phyloP scores from a whole-genome alignment of 2,888 invertebrate genomes.

The Rhodophaea formosa region DNA sequence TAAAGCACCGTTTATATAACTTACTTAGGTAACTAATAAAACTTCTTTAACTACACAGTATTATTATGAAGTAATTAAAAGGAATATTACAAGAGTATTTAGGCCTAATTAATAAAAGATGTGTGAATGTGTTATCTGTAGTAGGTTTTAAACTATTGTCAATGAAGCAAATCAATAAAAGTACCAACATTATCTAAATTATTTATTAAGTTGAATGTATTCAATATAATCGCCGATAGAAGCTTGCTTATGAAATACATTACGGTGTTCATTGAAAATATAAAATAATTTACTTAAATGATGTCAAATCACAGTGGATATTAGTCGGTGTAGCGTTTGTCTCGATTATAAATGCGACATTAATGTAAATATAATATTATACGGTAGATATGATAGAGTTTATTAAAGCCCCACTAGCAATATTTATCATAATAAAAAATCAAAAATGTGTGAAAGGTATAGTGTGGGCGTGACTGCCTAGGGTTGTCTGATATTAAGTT shows the following conservation, averaged over 20 bases:
- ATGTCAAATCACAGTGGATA: slow-evolving; percentile 11
- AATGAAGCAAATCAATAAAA: no score
- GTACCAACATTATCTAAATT: no score
- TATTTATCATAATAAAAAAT: slow-evolving; percentile 14
- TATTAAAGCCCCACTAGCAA: slow-evolving; percentile 1
- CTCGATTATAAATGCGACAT: slow-evolving; percentile 6
- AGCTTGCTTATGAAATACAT: neutral
- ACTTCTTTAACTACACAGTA: no score
- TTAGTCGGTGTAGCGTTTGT: slow-evolving; percentile 1
- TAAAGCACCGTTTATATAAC: no score
- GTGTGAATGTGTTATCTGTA: no score
- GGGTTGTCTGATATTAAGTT: neutral
- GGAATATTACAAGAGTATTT: no score
- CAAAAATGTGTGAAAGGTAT: slow-evolving; percentile 10
- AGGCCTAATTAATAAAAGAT: no score
- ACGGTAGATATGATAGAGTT: neutral
- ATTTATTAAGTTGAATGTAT: neutral
- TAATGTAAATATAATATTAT: slow-evolving; percentile 13
- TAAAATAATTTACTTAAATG: slow-evolving; percentile 12
- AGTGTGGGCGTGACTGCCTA: neutral
- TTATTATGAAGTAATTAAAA: no score
- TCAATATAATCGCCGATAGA: neutral
- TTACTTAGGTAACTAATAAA: no score
- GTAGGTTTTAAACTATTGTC: no score
- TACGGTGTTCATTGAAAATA: slow-evolving; percentile 8